Conservation (phyloP, 1,140 invertebrate genomes). For the Drosophila arawakana region DNA sequence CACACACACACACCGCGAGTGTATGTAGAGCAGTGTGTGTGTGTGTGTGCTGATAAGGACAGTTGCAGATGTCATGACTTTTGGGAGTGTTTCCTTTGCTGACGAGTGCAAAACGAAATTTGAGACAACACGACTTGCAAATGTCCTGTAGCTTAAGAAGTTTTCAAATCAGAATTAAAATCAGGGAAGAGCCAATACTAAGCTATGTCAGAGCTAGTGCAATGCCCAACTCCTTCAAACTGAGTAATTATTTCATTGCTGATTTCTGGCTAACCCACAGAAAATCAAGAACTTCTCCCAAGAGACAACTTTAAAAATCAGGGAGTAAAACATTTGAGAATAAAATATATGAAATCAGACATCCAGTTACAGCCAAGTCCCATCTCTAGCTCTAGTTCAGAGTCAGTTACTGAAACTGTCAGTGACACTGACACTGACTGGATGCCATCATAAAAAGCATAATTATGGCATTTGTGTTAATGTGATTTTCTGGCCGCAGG, state of each 20-base stretch:
- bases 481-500: constrained; percentile 68
- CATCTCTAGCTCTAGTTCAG: neutral
- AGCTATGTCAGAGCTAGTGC: too few species aligned
- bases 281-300: too few species aligned
- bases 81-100: constrained; percentile 6
- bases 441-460: constrained; percentile 57
- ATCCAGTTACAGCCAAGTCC: neutral
- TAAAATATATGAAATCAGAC: too few species aligned
- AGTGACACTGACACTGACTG: constrained; percentile 34
- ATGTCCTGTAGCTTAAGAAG: neutral
- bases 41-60: constrained; percentile 25
- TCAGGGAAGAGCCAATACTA: too few species aligned
- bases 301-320: too few species aligned
- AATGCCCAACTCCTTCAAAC: too few species aligned
- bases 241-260: too few species aligned
- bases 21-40: neutral
- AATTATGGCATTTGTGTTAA: constrained; percentile 74
- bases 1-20: constrained; percentile 9
- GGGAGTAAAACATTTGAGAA: too few species aligned
- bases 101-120: neutral
- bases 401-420: neutral
- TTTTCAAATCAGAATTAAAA: too few species aligned
- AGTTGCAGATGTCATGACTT: constrained; percentile 25
- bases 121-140: neutral
- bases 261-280: too few species aligned